phyloP scores from a whole-genome alignment of 2,888 invertebrate genomes.

The Heliconius aoede region DNA sequence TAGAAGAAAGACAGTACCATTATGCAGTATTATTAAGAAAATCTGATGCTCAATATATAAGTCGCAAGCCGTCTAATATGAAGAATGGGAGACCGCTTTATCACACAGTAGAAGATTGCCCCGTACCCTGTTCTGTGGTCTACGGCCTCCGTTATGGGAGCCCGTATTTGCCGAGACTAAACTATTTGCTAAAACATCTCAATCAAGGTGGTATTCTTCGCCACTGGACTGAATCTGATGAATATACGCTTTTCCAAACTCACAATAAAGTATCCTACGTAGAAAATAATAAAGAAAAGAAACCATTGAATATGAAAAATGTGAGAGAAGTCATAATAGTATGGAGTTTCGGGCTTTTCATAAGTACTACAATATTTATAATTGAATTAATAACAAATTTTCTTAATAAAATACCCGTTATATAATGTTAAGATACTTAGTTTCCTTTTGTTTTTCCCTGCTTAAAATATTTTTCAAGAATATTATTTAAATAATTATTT shows the following conservation, averaged over 20 bases:
- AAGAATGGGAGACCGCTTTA: constrained; percentile 73
- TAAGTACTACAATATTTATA: constrained; percentile 61
- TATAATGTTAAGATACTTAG: neutral
- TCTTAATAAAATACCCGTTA: constrained; percentile 34
- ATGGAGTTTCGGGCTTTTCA: constrained; percentile 59
- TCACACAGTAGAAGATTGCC: constrained; percentile 78
- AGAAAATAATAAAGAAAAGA: constrained; percentile 62
- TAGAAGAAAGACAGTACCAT: constrained; percentile 70
- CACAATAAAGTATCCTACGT: constrained; percentile 49
- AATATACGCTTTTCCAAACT: constrained; percentile 56
- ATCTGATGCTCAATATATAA: constrained; percentile 68
- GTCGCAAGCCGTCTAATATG: constrained; percentile 62
- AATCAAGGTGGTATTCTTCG: constrained; percentile 80
- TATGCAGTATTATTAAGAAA: constrained; percentile 80
- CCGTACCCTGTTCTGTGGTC: constrained; percentile 82
- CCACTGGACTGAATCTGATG: constrained; percentile 68
- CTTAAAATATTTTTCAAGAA: neutral
- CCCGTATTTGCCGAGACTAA: constrained; percentile 78
- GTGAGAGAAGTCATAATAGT: constrained; percentile 78
- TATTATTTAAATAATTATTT: too few relatives aligned
- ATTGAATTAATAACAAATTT: constrained; percentile 56
- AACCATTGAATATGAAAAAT: constrained; percentile 65
- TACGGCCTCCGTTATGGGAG: constrained; percentile 84
- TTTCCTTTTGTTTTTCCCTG: neutral
- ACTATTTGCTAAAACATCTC: constrained; percentile 72